Evolutionary conservation across 2,797 vertebrate species (phyloP), one percentile per base, ranked within the genome.

Genomic region (Spea hammondii): DNA sequence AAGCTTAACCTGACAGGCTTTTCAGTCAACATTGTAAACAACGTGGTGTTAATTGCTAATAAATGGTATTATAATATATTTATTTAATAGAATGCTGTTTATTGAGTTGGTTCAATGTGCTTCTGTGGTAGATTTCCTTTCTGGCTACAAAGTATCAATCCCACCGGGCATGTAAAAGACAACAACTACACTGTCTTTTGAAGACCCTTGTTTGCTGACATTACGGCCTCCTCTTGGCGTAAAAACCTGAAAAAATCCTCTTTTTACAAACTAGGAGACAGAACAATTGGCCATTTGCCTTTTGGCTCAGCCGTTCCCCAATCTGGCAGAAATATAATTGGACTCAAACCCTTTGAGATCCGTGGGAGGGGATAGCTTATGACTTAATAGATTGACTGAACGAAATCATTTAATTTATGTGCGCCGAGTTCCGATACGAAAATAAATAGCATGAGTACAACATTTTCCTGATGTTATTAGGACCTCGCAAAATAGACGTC

Each of bases 261-360:
- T 66, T 17, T 72, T 65, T 69, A 77, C 64, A 59, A 77, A 69
- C 70, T 46, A 67, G 57, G 75, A 77, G 79, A 82, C 79, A 64
- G 75, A 82, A 77, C 79, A 82, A 82, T 77, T 82, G 75, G 75
- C 75, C 65, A 69, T 49, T 68, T 82, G 79, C 79, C 75, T 60
- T 60, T 62, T 82, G 79, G 79, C 74, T 72, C n/a, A 32, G 47
- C 44, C 17, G 17, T 54, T 62, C 71, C 54, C 47, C 8, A 46
- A 66, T 70, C 72, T 76, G 79, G 74, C 79, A 81, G 74, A 64
- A 70, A 76, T 44, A 72, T 77, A 77, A 82, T 73, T 72, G 75
- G 55, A 55, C 49, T 53, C 12, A 48, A 77, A 59, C 50, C 75
- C 79, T 57, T 57, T 4, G 73, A 80, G 66, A 75, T n/a, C 9